Base-by-base conservation (phyloP, 2,797 vertebrate species). In the Melanotaenia trifasciata region DNA sequence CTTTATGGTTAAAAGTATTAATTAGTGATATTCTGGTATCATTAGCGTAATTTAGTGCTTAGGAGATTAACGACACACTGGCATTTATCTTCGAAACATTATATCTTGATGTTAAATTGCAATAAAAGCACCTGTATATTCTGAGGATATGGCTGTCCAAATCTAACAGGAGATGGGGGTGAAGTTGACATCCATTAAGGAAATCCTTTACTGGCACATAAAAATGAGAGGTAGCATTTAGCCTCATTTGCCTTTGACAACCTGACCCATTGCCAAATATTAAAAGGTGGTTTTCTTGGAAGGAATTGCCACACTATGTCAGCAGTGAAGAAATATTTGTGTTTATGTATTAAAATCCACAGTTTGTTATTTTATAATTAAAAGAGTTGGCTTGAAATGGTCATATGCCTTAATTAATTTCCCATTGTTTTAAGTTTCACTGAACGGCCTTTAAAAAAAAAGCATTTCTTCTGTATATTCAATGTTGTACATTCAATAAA, bases 401-500 rank as follows among this genome's bases (percentile, higher is more conserved):
- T 20, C 32, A 36, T 79, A 30, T 72, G 58, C 57, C 51, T 40
- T 18, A 43, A 26, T 28, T n/a, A 69, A 65, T 22, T 74, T 80
- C 56, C 51, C 51, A 57, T 66, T 30, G 36, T 81, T 8, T 76
- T 47, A 47, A 66, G 59, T 63, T 7, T 74, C 38, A 89, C 83
- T 86, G 88, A 87, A 90, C 90, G 85, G 84, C 94, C 88, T 92
- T 30, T 91, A 94, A 95, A 94, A 96, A 94, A 93, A 94, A 33
- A 95, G 94, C 94, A 95, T 94, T 95, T 94, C 91, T 89, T 94
- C 93, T 94, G 94, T 92, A 92, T 79, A 74, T 91, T 95, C 96
- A 96, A 96, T 96, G 96, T 96, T 96, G 96, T 96, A 97, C 96
- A 97, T 96, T 96, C 96, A 96, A 97, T 97, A 97, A 97, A 96